Percentiles rank a stretch among this genome's conserved stretches.
phyloP scores from a whole-genome alignment of 2,888 invertebrate species.

The Himalopsyche tibetana region DNA sequence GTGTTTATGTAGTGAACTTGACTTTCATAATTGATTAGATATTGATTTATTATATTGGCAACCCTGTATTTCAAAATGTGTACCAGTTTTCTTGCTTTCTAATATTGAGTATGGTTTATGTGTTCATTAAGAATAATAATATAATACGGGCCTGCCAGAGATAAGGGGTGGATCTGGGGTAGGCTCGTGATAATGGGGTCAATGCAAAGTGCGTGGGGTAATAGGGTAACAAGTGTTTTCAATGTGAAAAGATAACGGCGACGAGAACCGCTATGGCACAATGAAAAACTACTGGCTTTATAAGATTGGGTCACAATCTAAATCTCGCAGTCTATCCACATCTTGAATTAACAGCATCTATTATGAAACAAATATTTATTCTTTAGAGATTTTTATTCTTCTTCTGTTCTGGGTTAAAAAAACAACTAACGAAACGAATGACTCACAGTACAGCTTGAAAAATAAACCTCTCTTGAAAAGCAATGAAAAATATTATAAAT shows the following conservation, averaged over 20 bases:
- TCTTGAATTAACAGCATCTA: not conserved
- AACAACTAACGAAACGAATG: too few species aligned
- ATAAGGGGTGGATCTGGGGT: constrained; percentile 25
- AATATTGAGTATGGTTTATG: constrained; percentile 36
- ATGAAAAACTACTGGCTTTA: constrained; percentile 31
- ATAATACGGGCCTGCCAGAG: constrained; percentile 36
- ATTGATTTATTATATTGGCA: too few species aligned
- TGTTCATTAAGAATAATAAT: constrained; percentile 24
- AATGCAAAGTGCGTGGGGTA: constrained; percentile 40
- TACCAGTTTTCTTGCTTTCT: not conserved
- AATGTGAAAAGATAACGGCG: constrained; percentile 40
- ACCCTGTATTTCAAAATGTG: not conserved
- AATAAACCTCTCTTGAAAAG: too few species aligned
- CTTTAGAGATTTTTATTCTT: too few species aligned
- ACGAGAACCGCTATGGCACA: constrained; percentile 22
- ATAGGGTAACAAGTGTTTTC: constrained; percentile 43
- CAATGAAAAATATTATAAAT: too few species aligned
- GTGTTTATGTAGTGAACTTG: too few species aligned
- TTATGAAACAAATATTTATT: not conserved
- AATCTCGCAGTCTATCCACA: constrained; percentile 1
- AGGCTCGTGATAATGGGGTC: constrained; percentile 35
- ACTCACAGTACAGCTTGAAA: too few species aligned
- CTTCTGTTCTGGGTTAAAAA: too few species aligned
- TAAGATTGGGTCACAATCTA: constrained; percentile 18
- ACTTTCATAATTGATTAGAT: too few species aligned